These are phyloP conservation scores for Zygothrica quintamaculata DNA, from an alignment of 2,888 invertebrate genomes.

Conservation along the genomic window DNA sequence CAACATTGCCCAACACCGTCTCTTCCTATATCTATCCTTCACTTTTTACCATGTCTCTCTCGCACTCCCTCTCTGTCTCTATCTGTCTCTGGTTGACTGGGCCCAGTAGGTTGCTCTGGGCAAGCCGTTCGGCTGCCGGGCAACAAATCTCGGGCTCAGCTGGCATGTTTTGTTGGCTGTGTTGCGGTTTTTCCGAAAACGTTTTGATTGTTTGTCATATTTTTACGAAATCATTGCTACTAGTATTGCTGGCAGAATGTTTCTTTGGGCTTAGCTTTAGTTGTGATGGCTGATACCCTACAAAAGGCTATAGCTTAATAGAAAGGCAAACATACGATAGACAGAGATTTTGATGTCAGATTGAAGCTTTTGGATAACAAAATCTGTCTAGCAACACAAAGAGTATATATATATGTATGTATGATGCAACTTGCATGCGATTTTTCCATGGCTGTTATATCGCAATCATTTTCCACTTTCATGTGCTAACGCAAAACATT, in stretches of 20 bases:
- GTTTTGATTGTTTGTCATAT: conserved; percentile 79
- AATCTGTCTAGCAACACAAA: conserved; percentile 4
- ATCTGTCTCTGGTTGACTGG: conserved; percentile 18
- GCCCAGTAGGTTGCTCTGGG: conserved; percentile 2
- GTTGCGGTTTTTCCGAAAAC: conserved; percentile 73
- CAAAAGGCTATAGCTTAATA: conserved; percentile 8
- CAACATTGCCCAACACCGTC: conserved; percentile 10
- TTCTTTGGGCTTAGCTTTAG: neutral
- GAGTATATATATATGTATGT: neutral
- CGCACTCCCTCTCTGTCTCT: conserved; percentile 19
- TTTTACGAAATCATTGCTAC: conserved; percentile 65
- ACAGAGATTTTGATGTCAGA: neutral
- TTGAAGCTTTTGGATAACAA: neutral
- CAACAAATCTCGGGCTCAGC: conserved; percentile 77
- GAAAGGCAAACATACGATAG: neutral
- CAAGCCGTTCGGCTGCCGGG: conserved; percentile 17
- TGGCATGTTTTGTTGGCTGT: conserved; percentile 64
- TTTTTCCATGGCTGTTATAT: conserved; percentile 6
- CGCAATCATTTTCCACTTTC: conserved; percentile 11
- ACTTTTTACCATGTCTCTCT: neutral
- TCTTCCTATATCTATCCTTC: neutral
- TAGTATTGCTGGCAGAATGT: conserved; percentile 31
- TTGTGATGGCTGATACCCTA: conserved; percentile 16
- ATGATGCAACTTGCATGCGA: too few species aligned
- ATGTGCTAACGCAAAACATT: conserved; percentile 49